Conservation (phyloP, 2,888 invertebrate genomes). For the Auanema sp. region DNA sequence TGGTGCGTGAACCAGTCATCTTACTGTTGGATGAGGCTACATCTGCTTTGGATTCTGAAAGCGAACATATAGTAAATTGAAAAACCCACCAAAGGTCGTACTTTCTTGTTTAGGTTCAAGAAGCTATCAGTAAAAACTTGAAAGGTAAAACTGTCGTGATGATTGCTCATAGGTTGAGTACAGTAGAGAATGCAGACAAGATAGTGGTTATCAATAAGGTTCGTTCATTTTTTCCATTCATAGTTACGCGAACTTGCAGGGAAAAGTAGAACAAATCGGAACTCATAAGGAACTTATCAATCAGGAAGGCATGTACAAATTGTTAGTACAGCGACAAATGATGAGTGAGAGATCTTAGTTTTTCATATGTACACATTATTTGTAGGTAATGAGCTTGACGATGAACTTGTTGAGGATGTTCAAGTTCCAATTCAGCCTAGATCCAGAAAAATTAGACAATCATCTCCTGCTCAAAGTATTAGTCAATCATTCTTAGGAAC, state of each 20-base stretch:
- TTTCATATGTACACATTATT: not conserved
- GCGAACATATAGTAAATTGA: slow-evolving; percentile 53
- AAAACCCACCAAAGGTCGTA: not conserved
- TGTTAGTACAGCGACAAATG: slow-evolving; percentile 63
- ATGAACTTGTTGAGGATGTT: slow-evolving; percentile 19
- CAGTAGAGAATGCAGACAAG: slow-evolving; percentile 67
- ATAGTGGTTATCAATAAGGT: slow-evolving; percentile 64
- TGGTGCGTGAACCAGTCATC: slow-evolving; percentile 56
- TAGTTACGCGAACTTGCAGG: no score
- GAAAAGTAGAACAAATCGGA: slow-evolving; percentile 62
- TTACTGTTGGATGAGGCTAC: slow-evolving; percentile 61
- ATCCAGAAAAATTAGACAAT: slow-evolving; percentile 34
- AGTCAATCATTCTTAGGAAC: slow-evolving; percentile 61
- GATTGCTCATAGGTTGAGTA: slow-evolving; percentile 68
- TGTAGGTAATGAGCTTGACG: slow-evolving; percentile 27
- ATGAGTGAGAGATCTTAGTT: slow-evolving; percentile 29
- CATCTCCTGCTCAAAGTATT: slow-evolving; percentile 37
- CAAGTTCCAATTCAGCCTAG: slow-evolving; percentile 16
- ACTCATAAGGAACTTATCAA: slow-evolving; percentile 58
- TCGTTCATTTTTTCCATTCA: slow-evolving; percentile 2
- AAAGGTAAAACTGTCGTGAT: slow-evolving; percentile 67
- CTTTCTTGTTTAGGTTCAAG: slow-evolving; percentile 41
- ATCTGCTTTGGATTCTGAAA: slow-evolving; percentile 57
- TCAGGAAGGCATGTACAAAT: slow-evolving; percentile 63
- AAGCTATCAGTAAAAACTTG: slow-evolving; percentile 65